Evolutionary conservation across 1,140 invertebrate genomes (phyloP).

Genomic region (Papilio xuthus): DNA sequence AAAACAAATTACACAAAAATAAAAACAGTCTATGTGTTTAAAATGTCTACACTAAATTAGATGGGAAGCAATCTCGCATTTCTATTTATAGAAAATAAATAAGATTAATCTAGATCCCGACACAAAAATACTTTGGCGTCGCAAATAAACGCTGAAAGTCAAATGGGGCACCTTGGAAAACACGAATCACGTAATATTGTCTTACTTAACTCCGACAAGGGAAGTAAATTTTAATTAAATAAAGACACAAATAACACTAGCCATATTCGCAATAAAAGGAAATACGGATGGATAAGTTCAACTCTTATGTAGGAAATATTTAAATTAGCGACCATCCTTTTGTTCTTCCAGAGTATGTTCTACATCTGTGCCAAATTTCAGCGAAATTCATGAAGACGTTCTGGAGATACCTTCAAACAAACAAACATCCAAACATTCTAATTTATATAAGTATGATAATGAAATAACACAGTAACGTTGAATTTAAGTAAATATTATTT

Average conservation of each 20-base stretch:
- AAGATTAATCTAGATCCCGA: background rate
- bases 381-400: too few species aligned
- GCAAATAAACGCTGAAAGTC: conserved; percentile 15
- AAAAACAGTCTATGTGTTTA: background rate
- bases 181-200: background rate
- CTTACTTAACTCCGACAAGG: background rate
- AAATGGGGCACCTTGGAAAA: conserved; percentile 3
- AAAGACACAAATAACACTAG: background rate
- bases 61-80: background rate
- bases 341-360: too few species aligned
- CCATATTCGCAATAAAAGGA: background rate
- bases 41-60: background rate
- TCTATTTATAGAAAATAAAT: conserved; percentile 24
- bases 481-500: too few species aligned
- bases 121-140: background rate
- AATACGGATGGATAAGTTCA: too few species aligned
- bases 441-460: too few species aligned
- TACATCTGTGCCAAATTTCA: too few species aligned
- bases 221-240: background rate
- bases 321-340: too few species aligned
- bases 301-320: too few species aligned
- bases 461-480: too few species aligned
- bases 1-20: background rate
- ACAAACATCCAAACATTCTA: too few species aligned
- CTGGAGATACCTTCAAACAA: too few species aligned